A percentile compares a stretch with the other conserved stretches of the same genome.
These are phyloP conservation scores for Argyresthia albistria DNA, from an alignment of 2,888 invertebrate genomes.

Conservation along the genomic window DNA sequence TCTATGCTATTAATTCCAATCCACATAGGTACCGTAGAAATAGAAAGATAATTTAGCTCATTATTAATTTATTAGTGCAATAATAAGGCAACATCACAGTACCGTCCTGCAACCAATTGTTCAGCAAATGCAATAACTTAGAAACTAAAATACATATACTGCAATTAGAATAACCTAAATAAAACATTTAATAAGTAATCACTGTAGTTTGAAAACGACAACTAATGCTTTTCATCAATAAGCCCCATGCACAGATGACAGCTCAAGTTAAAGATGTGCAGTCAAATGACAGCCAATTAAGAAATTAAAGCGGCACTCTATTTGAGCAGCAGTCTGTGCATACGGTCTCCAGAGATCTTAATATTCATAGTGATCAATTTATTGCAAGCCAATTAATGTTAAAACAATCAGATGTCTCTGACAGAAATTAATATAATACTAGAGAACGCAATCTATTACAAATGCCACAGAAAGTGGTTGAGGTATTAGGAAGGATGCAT, in stretches of 20 bases:
- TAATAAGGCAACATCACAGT: slow-evolving; percentile 5
- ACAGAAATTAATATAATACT: no score
- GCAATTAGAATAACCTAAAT: not conserved
- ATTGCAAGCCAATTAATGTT: no score
- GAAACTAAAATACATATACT: not conserved
- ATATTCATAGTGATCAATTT: no score
- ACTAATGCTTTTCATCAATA: not conserved
- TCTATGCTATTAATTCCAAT: no score
- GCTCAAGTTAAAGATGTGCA: not conserved
- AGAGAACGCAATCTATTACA: no score
- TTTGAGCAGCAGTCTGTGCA: not conserved
- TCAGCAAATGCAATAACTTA: slow-evolving; percentile 3
- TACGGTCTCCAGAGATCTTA: no score
- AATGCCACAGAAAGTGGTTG: no score
- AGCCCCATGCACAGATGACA: not conserved
- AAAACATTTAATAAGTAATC: not conserved
- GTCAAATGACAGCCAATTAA: not conserved
- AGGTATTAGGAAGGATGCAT: no score
- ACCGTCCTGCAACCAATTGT: not conserved
- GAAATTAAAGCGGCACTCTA: not conserved
- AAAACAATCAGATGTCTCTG: no score
- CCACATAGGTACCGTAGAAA: not conserved
- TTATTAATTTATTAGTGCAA: slow-evolving; percentile 6
- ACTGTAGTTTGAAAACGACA: not conserved
- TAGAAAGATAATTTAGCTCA: not conserved